phyloP scores from a whole-genome alignment of 2,797 vertebrate genomes.

The Selene dorsalis region DNA sequence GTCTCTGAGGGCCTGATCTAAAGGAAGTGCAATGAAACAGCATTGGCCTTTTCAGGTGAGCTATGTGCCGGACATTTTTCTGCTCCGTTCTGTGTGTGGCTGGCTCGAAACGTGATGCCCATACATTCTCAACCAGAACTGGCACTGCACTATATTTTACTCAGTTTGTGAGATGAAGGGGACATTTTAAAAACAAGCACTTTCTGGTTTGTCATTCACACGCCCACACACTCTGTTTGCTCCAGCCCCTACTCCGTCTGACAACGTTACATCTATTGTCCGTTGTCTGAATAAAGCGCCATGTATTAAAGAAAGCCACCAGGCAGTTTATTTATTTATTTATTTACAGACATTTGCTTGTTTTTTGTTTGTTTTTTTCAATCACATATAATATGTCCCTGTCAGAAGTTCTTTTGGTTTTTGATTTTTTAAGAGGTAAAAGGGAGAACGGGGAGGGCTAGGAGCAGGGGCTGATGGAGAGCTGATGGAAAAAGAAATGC shows the following conservation, averaged over 20 bases:
- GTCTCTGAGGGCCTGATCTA: constrained; percentile 32
- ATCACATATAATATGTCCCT: constrained; percentile 6
- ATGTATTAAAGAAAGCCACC: constrained; percentile 33
- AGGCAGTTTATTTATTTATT: constrained; percentile 38
- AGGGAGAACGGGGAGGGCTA: not conserved
- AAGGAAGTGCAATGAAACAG: constrained; percentile 43
- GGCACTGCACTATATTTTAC: constrained; percentile 62
- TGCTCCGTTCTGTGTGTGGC: constrained; percentile 34
- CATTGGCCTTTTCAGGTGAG: constrained; percentile 73
- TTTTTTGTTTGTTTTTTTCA: constrained; percentile 25
- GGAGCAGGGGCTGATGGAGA: not conserved
- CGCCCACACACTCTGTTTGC: constrained; percentile 61
- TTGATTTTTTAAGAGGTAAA: not conserved
- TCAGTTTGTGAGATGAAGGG: constrained; percentile 55
- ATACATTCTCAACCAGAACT: constrained; percentile 52
- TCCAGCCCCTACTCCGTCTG: constrained; percentile 48
- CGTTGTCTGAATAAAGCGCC: constrained; percentile 40
- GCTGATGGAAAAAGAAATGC: constrained; percentile 7
- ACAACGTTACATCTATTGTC: constrained; percentile 60
- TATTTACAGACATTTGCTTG: constrained; percentile 44
- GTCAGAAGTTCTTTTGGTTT: constrained; percentile 19
- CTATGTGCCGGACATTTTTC: constrained; percentile 73
- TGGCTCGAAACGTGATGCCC: constrained; percentile 51
- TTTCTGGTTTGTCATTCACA: constrained; percentile 73
- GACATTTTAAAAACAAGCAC: constrained; percentile 65